Percentiles rank a stretch among this genome's conserved stretches.
Conservation (phyloP, 1,140 invertebrate genomes). For the Heliothis virescens region DNA sequence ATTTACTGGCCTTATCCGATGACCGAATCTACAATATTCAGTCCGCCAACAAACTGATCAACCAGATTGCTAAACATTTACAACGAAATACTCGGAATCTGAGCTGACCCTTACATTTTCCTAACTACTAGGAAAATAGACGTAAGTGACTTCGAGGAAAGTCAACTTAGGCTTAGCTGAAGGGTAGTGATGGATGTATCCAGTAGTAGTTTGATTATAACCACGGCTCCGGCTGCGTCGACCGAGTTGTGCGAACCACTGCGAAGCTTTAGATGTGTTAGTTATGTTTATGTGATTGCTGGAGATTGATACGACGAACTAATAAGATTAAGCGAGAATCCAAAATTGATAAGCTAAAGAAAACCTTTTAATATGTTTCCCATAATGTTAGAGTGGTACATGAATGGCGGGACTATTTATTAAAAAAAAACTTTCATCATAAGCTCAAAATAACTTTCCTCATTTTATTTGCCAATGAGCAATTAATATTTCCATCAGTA, state of each 20-base stretch:
- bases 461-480: no score
- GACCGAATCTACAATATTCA: no score
- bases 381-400: no score
- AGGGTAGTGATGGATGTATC: conserved; percentile 6
- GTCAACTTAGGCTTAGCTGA: not conserved
- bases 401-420: no score
- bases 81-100: not conserved
- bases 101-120: not conserved
- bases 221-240: not conserved
- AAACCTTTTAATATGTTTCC: no score
- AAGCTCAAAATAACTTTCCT: no score
- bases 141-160: not conserved
- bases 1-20: no score
- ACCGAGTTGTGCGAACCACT: not conserved
- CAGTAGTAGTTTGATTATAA: conserved; percentile 1
- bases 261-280: not conserved
- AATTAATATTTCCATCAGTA: no score
- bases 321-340: not conserved
- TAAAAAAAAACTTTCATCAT: no score
- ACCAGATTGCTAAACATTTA: not conserved
- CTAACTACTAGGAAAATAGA: not conserved
- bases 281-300: conserved; percentile 16
- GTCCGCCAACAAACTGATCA: no score
- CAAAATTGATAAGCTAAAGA: not conserved
- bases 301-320: not conserved